Conservation (phyloP, 2,113 vertebrate species). For the Actenoides hombroni region DNA sequence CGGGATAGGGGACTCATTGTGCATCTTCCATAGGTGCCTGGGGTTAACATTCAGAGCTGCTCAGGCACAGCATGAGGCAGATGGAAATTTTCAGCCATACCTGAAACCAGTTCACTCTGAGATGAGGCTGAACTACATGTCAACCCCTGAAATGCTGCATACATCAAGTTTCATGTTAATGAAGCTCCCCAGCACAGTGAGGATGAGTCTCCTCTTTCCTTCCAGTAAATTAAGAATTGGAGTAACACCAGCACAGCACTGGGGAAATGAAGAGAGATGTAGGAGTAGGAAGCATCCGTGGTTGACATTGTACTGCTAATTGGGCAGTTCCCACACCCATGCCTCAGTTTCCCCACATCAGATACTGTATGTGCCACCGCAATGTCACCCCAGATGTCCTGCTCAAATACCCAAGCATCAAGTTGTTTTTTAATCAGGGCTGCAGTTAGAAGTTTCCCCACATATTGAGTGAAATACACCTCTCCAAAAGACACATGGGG, state of each 20-base stretch:
- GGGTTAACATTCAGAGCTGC: not conserved
- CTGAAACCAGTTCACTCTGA: not conserved
- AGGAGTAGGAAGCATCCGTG: not conserved
- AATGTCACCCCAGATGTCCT: not conserved
- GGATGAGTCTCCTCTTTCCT: not conserved
- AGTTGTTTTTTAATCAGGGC: not conserved
- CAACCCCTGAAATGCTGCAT: accelerated
- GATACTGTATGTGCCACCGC: accelerated
- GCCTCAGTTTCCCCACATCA: not conserved
- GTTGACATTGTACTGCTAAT: not conserved
- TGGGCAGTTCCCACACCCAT: accelerated
- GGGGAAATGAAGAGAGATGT: not conserved
- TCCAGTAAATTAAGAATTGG: not conserved
- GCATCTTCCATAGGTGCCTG: accelerated
- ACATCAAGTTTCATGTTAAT: not conserved
- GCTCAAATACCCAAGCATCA: not conserved
- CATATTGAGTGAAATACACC: not conserved
- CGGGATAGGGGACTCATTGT: accelerated
- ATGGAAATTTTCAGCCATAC: not conserved
- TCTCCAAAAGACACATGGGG: not conserved
- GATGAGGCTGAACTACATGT: not conserved
- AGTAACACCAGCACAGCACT: accelerated
- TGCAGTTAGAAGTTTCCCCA: not conserved
- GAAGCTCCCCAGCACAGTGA: not conserved
- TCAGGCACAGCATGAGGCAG: not conserved